These are phyloP conservation scores for Helicolenus hilgendorfi DNA, from an alignment of 2,797 vertebrate species.

Conservation along the genomic window DNA sequence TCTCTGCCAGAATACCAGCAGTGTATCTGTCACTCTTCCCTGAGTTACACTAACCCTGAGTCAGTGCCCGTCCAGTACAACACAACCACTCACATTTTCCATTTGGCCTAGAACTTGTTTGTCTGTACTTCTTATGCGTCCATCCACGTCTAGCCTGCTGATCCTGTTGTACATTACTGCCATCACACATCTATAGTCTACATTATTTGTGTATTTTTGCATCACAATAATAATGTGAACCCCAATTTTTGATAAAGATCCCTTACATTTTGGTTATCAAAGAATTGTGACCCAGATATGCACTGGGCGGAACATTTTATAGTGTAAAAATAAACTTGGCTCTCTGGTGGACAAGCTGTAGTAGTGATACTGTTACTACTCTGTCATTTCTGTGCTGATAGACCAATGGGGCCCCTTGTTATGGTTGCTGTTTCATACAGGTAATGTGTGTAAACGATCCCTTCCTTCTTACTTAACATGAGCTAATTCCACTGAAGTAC, in stretches of 20 bases:
- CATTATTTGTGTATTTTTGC: too few relatives aligned
- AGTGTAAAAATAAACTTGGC: neutral
- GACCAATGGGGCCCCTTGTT: neutral
- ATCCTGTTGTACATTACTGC: too few relatives aligned
- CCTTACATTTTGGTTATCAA: fast-evolving
- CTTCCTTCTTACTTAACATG: neutral
- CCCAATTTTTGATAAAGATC: too few relatives aligned
- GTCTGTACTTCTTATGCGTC: neutral
- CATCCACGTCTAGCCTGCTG: too few relatives aligned
- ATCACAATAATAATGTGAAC: too few relatives aligned
- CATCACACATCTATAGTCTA: neutral
- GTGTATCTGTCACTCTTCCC: too few relatives aligned
- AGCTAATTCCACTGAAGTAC: neutral
- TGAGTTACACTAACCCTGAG: constrained; percentile 6
- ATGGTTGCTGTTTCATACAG: neutral
- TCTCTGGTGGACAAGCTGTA: neutral
- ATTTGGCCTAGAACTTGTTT: neutral
- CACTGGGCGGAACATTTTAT: neutral
- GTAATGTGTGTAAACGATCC: neutral
- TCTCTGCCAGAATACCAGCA: too few relatives aligned
- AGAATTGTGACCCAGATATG: neutral
- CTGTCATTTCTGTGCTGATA: too few relatives aligned
- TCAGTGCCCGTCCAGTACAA: constrained; percentile 20
- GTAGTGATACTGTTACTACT: too few relatives aligned
- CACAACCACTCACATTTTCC: constrained; percentile 46